Evolutionary conservation across 2,888 invertebrate genomes (phyloP).

Genomic region (Pelosia muscerda): DNA sequence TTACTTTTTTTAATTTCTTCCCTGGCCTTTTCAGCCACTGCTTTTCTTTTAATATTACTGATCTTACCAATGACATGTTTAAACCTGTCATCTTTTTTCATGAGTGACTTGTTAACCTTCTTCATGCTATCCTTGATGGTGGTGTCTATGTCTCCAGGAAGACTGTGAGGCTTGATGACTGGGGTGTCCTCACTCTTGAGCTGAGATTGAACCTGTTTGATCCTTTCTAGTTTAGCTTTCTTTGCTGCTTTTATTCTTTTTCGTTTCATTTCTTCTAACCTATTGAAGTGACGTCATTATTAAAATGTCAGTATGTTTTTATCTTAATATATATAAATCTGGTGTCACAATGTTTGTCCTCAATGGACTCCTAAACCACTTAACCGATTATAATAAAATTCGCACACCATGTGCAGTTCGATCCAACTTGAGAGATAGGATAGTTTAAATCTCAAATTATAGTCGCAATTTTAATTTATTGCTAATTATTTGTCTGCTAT

Average conservation of each 20-base stretch:
- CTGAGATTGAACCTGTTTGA: slow-evolving; percentile 72
- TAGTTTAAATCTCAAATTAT: too few species aligned
- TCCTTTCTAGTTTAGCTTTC: slow-evolving; percentile 76
- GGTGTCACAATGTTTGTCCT: too few species aligned
- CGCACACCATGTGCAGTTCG: too few species aligned
- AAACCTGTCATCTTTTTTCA: slow-evolving; percentile 82
- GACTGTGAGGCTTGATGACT: slow-evolving; percentile 52
- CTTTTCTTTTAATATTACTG: slow-evolving; percentile 78
- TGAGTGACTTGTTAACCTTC: slow-evolving; percentile 76
- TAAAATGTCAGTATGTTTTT: too few species aligned
- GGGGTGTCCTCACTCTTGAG: slow-evolving; percentile 57
- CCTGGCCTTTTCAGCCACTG: slow-evolving; percentile 64
- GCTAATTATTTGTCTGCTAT: too few species aligned
- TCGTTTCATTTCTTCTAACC: slow-evolving; percentile 79
- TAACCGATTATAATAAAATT: too few species aligned
- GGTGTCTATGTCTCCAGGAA: slow-evolving; percentile 66
- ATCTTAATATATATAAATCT: too few species aligned
- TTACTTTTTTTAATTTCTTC: slow-evolving; percentile 45
- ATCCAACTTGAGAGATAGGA: too few species aligned
- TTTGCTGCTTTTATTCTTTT: slow-evolving; percentile 79
- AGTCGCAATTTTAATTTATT: too few species aligned
- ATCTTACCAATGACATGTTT: slow-evolving; percentile 82
- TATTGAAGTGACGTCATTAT: slow-evolving; percentile 43
- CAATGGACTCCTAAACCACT: too few species aligned
- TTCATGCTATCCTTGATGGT: slow-evolving; percentile 73